Conservation (phyloP, 2,113 vertebrate species). For the Alethe diademata region DNA sequence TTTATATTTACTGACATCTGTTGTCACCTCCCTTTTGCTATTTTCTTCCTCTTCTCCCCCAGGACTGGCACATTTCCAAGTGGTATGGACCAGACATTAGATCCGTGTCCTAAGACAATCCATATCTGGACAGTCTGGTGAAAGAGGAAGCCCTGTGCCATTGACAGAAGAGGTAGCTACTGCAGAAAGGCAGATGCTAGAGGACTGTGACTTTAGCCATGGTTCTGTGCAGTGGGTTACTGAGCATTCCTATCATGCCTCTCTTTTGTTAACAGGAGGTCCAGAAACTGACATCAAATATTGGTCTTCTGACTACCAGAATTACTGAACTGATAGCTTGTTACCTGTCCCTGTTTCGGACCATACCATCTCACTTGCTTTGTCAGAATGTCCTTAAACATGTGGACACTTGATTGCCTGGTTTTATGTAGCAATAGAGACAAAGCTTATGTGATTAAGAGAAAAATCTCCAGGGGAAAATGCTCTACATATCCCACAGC, state of each 20-base stretch:
- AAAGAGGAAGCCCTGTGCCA: not conserved
- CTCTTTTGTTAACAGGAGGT: not conserved
- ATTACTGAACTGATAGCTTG: not conserved
- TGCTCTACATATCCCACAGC: not conserved
- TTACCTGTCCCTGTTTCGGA: not conserved
- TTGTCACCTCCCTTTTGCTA: not conserved
- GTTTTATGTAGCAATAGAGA: not conserved
- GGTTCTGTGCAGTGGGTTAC: not conserved
- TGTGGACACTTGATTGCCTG: not conserved
- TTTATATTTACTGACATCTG: not conserved
- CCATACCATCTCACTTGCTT: not conserved
- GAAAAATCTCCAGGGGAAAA: not conserved
- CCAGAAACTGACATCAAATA: not conserved
- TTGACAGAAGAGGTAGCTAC: not conserved
- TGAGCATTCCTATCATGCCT: not conserved
- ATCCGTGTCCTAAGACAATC: not conserved
- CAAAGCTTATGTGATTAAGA: not conserved
- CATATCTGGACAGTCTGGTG: not conserved
- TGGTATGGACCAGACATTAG: not conserved
- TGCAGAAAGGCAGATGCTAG: not conserved
- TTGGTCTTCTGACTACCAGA: not conserved
- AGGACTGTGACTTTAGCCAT: not conserved
- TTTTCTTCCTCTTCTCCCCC: not conserved
- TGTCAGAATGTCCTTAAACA: not conserved
- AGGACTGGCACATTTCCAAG: not conserved